Percentiles rank a stretch among this genome's conserved stretches.
Conservation (phyloP, 2,797 vertebrate species). For the Philypnodon macrostomus region DNA sequence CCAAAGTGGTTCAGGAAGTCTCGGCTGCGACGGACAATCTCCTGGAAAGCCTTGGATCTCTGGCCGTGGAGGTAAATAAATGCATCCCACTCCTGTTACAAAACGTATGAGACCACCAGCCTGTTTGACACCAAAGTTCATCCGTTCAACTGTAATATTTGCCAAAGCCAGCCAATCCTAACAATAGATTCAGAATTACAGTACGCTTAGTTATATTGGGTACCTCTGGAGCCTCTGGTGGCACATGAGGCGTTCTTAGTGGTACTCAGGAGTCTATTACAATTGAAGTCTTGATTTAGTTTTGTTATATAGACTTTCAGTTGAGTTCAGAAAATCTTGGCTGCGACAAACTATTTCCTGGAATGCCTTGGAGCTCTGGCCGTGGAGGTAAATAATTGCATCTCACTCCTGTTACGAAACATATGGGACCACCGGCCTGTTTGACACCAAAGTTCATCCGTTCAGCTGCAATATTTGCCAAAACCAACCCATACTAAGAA, state of each 20-base stretch:
- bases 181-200: constrained; percentile 23
- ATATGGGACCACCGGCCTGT: constrained; percentile 18
- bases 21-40: constrained; percentile 81
- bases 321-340: constrained; percentile 79
- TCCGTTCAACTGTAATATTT: constrained; percentile 20
- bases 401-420: constrained; percentile 7
- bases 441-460: constrained; percentile 51
- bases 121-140: constrained; percentile 57
- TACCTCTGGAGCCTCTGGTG: too few relatives aligned
- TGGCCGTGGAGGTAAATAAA: constrained; percentile 86
- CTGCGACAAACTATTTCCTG: constrained; percentile 81
- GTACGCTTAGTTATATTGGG: too few relatives aligned
- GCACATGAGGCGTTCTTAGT: too few relatives aligned
- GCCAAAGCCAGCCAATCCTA: constrained; percentile 43
- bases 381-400: constrained; percentile 81
- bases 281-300: too few relatives aligned
- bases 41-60: constrained; percentile 80
- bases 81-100: constrained; percentile 1
- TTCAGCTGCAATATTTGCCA: constrained; percentile 31
- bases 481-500: constrained; percentile 46
- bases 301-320: too few relatives aligned
- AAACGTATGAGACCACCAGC: constrained; percentile 3
- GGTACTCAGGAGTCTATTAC: too few relatives aligned
- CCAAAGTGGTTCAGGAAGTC: constrained; percentile 79
- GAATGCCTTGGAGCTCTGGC: constrained; percentile 82